Evolutionary conservation across 2,888 invertebrate genomes (phyloP).

Genomic region (Melipona bicolor): DNA sequence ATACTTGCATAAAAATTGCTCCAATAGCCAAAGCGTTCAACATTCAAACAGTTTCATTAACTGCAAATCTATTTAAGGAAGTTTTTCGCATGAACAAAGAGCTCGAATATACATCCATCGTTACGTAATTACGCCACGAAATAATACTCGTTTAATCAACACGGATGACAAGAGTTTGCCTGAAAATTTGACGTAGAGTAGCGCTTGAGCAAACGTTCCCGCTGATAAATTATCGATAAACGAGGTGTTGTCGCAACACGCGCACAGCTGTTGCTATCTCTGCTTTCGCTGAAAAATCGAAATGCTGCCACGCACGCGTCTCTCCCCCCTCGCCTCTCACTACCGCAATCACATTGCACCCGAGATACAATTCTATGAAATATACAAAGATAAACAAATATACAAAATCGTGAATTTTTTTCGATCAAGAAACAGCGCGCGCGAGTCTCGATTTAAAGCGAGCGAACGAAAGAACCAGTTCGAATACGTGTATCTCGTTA

Average conservation of each 20-base stretch:
- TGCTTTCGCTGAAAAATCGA: not conserved
- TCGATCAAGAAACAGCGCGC: not conserved
- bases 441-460: not conserved
- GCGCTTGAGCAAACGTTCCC: not conserved
- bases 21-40: too few relatives aligned
- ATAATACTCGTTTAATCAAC: not conserved
- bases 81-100: not conserved
- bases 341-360: not conserved
- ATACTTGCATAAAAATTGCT: too few relatives aligned
- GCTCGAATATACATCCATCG: not conserved
- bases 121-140: not conserved
- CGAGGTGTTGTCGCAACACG: not conserved
- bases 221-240: not conserved
- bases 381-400: too few relatives aligned
- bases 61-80: not conserved
- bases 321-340: not conserved
- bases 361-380: not conserved
- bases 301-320: not conserved
- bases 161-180: not conserved
- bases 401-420: too few relatives aligned
- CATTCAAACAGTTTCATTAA: not conserved
- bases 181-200: not conserved
- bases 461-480: constrained; percentile 56
- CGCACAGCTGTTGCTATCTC: not conserved
- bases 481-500: constrained; percentile 44